Base-by-base conservation (phyloP, 23 tunicate genomes). In the Clavelina lepadiformis region DNA sequence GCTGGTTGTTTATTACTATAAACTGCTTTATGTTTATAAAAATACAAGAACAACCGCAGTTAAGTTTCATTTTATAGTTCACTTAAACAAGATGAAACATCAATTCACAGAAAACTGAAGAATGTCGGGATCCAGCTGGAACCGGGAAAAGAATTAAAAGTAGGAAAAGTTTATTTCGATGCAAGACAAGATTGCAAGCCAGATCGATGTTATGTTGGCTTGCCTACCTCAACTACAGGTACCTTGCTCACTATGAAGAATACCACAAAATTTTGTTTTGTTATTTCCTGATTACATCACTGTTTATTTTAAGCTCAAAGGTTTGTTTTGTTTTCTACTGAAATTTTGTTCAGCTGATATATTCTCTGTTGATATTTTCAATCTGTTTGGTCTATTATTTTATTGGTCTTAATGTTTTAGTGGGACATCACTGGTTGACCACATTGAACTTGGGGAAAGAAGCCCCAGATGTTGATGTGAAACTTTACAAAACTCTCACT, bases 211-310 rank as follows among this genome's bases (percentile, higher is more conserved):
- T 88, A 88, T 53, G 78, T 74, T 26, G 87, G 87, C 1, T 61
- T 88, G 23, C 96, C 96, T 5, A 79, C 96, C 11, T 88, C 96
- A 27, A 88, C 96, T 6, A 88, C 86, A 68, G 77, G 96, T 88
- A 8, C 15, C 49, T 41, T 41, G 49, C 49, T 15, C 49, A 15
- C 15, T 11, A 15, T 41, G 11, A 15, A 15, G 49, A 11, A 41
- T 11, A 11, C 49, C 49, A 15, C 49, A 15, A 41, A 11, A 15
- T 11, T 13, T 15, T 13, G 15, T 44, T 44, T 15, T 15, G 49
- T 44, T 44, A 44, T 44, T 44, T 44, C 49, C 15, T 13, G 11
- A 15, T 44, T 13, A 11, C 15, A 11, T 11, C 49, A 15, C 49
- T 44, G 49, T 15, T 15, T 44, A 11, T 13, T 11, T 15, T 15